Base-by-base conservation (phyloP, 2,888 invertebrate genomes). In the Drosophila colorata region DNA sequence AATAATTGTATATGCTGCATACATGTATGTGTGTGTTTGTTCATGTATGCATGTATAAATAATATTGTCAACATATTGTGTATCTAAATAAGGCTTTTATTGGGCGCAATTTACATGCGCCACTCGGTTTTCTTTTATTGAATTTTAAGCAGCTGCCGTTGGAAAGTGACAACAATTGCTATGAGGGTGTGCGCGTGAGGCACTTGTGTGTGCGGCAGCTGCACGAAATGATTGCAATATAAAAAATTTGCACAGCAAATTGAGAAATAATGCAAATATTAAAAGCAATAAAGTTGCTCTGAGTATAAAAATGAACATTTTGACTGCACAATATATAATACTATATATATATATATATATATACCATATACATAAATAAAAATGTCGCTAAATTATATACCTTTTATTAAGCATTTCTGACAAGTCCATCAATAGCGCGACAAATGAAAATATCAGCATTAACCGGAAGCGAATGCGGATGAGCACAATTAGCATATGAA, bases 251-350 rank as follows among this genome's bases (percentile, higher is more conserved):
- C 67, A 68, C 69, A 65, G 49, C 31, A 87, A 86, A 83, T 88
- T 88, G 88, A 83, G 88, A 86, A 83, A 83, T 83, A 88, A 88
- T 88, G 84, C 80, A 83, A 83, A 88, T 83, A 88, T 77, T 69
- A 74, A 74, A 59, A 69, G 77, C 74, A 65, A 87, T 87, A 79
- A 83, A 70, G 60, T 65, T 60, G 56, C 57, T 49, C 60, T 49
- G 33, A 46, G 43, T 53, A 43, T 64, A 7, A 23, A 57, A 55
- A 47, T 18, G 18, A 40, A 71, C 49, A 66, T 66, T n/a, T 20
- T 57, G 37, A 20, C 13, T 44, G 43, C n/a, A 16, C 31, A 23
- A 40, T 14, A 55, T 41, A 16, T 13, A 14, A 47, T 13, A 35
- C 0, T 16, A 11, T 23, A 23, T 11, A 5, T 18, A n/a, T 23